Conservation (phyloP, 1,140 invertebrate species). For the Globodera ellingtonae region DNA sequence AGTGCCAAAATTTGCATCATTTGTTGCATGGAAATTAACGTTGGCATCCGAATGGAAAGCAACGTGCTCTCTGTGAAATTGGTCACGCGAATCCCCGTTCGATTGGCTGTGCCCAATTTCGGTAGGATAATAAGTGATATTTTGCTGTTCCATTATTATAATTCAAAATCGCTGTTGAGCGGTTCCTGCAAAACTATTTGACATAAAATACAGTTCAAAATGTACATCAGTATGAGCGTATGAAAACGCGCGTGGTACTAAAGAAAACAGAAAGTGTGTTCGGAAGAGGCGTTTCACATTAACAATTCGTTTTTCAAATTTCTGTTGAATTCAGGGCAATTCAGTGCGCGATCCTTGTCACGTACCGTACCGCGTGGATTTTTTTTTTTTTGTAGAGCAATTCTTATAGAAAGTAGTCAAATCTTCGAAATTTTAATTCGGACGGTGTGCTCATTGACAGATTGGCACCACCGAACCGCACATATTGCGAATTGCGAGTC, state of each 20-base stretch:
- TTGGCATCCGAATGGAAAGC: not conserved
- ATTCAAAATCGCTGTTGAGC: not conserved
- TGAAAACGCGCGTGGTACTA: too few relatives aligned
- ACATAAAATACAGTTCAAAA: not conserved
- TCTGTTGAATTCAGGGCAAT: not conserved
- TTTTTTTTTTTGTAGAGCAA: too few relatives aligned
- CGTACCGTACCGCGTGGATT: too few relatives aligned
- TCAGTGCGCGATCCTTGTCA: too few relatives aligned
- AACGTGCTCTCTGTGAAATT: constrained; percentile 7
- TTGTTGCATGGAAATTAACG: constrained; percentile 7
- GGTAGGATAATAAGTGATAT: not conserved
- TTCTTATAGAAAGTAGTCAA: too few relatives aligned
- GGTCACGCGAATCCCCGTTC: not conserved
- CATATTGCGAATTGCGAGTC: too few relatives aligned
- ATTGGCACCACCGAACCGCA: too few relatives aligned
- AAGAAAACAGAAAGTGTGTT: too few relatives aligned
- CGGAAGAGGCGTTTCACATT: not conserved
- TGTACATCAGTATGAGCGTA: not conserved
- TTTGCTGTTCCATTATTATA: not conserved
- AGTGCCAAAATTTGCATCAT: not conserved
- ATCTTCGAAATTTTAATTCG: too few relatives aligned
- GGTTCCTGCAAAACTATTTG: not conserved
- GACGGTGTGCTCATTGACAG: too few relatives aligned
- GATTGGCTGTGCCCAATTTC: not conserved
- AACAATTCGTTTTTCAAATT: not conserved